phyloP scores from a whole-genome alignment of 2,888 invertebrate species.

The Ischnura elegans region DNA sequence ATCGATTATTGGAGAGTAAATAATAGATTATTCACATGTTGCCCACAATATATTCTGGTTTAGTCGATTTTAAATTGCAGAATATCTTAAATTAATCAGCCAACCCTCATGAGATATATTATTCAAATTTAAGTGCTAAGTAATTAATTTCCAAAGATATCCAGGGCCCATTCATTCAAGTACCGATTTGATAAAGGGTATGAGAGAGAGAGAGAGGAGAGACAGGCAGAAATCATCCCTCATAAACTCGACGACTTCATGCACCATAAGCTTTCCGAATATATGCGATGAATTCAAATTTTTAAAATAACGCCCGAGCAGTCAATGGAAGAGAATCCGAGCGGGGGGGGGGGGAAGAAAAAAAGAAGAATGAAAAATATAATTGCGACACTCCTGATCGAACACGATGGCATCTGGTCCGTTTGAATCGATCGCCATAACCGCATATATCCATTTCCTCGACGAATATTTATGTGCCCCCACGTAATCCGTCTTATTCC shows the following conservation, averaged over 20 bases:
- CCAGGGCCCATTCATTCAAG: not conserved
- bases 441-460: slow-evolving; percentile 25
- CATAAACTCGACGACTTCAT: not conserved
- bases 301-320: not conserved
- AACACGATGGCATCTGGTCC: not conserved
- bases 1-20: no score
- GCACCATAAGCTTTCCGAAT: not conserved
- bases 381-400: not conserved
- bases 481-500: slow-evolving; percentile 7
- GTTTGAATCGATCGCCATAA: slow-evolving; percentile 1
- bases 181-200: not conserved
- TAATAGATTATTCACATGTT: no score
- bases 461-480: not conserved
- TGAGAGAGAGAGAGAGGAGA: not conserved
- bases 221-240: not conserved
- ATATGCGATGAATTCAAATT: not conserved
- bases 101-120: no score
- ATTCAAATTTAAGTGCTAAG: not conserved
- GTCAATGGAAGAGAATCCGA: not conserved
- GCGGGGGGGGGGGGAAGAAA: no score
- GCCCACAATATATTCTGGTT: no score
- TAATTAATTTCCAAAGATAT: not conserved
- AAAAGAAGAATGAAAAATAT: not conserved
- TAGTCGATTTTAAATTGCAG: no score
- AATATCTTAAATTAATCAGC: no score